A percentile compares a stretch with the other conserved stretches of the same genome.
These are phyloP conservation scores for Camponotus fellah DNA, from an alignment of 2,888 invertebrate species.

Conservation along the genomic window DNA sequence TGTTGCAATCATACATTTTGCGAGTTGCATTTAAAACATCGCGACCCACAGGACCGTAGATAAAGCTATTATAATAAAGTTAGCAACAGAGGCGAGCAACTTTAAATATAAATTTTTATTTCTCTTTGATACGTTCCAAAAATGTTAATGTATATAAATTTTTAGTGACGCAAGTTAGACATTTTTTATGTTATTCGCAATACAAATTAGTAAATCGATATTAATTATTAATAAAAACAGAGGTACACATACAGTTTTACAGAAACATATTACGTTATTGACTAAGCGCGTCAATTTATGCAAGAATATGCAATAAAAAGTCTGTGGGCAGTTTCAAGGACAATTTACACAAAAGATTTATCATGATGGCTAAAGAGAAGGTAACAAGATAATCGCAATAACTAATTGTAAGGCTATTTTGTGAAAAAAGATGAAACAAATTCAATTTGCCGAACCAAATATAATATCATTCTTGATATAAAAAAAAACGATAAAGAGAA, in stretches of 20 bases:
- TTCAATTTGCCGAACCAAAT: background rate
- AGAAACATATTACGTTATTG: background rate
- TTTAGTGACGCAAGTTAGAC: background rate
- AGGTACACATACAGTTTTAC: background rate
- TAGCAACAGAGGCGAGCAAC: background rate
- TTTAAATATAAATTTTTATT: background rate
- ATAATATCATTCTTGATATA: background rate
- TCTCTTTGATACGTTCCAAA: background rate
- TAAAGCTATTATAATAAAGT: background rate
- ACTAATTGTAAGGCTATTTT: background rate
- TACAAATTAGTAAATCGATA: background rate
- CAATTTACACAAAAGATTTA: slow-evolving; percentile 14
- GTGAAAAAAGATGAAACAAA: background rate
- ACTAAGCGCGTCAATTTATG: slow-evolving; percentile 19
- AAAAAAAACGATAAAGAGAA: background rate
- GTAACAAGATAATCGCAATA: slow-evolving; percentile 12
- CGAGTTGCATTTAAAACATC: background rate
- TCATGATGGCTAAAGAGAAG: background rate
- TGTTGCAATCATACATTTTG: slow-evolving; percentile 13
- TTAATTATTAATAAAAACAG: slow-evolving; percentile 21
- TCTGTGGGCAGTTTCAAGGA: slow-evolving; percentile 22
- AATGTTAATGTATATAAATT: background rate
- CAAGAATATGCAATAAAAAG: slow-evolving; percentile 26
- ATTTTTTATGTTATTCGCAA: too few relatives aligned
- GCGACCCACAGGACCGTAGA: background rate